Evolutionary conservation across 1,140 invertebrate species (phyloP), one percentile per base, ranked within the genome.

Genomic region (Drosophila paulistorum): DNA sequence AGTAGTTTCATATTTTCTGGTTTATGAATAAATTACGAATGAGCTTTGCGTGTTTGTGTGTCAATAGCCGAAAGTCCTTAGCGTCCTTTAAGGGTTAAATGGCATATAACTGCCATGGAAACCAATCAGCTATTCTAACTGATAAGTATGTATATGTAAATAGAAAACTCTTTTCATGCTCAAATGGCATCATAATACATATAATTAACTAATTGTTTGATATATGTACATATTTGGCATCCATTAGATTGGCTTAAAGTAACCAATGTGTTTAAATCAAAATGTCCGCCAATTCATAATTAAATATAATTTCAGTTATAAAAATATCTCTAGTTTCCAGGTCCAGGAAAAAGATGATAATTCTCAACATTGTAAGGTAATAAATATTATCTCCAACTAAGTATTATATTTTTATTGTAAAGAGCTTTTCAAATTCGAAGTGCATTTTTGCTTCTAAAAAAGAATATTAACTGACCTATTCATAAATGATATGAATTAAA

Each of bases 1-100:
- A 79, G 82, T 67, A 60, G 69, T 74, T 77, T 70, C 67, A 70
- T 66, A 74, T 70, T 55, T 42, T 74, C 37, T 62, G 45, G 41
- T 45, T 68, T 71, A 70, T 81, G 84, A 80, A 87, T 87, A 87
- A 84, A 84, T 80, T 87, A 87, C 80, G 57, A 87, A 83, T 79
- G 79, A 87, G 83, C 82, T 86, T 87, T 82, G 83, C 79, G 83
- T 86, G 82, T 87, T 86, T 66, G 14, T 77, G 39, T 73, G 79
- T 87, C 83, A 86, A 76, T 71, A 72, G 65, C 17, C n/a, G 17
- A 51, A 20, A 51, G 45, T 58, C 82, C 82, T 72, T 37, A 14
- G 81, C 78, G 20, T n/a, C 13, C 37, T 51, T 51, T 51, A 9
- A 51, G 45, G 45, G 45, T 23, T 51, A 51, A 51, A 51, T 51